A percentile compares a stretch with the other conserved stretches of the same genome.
phyloP scores from a whole-genome alignment of 2,113 vertebrate species.

The Seriola aureovittata region DNA sequence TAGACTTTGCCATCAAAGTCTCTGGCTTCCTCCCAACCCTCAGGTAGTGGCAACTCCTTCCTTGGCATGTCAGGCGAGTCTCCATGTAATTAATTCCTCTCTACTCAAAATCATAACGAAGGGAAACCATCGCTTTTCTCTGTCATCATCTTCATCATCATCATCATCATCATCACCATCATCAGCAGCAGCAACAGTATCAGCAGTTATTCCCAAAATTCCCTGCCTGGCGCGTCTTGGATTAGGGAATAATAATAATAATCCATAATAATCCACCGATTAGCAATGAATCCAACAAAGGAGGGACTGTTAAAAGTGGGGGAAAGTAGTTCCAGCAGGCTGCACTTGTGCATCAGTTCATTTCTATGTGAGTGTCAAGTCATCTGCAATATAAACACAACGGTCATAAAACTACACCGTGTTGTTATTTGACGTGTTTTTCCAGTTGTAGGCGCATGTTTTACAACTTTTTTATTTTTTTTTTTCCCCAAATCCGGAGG shows the following conservation, averaged over 20 bases:
- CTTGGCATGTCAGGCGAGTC: slow-evolving; percentile 92
- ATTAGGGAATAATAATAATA: slow-evolving; percentile 57
- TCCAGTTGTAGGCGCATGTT: not conserved
- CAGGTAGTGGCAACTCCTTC: slow-evolving; percentile 96
- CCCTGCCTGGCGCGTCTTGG: slow-evolving; percentile 23
- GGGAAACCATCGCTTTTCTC: slow-evolving; percentile 69
- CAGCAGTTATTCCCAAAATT: slow-evolving; percentile 39
- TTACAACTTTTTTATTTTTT: slow-evolving; percentile 25
- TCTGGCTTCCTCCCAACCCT: slow-evolving; percentile 96
- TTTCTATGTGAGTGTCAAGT: not conserved
- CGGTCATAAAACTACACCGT: not conserved
- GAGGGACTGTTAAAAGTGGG: not conserved
- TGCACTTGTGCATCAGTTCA: slow-evolving; percentile 39
- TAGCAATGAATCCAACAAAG: slow-evolving; percentile 7
- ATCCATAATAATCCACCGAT: slow-evolving; percentile 73
- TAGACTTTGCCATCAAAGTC: slow-evolving; percentile 98
- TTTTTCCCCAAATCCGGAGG: too few species aligned
- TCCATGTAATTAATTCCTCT: slow-evolving; percentile 87
- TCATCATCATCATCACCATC: slow-evolving; percentile 14
- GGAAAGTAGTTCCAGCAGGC: not conserved
- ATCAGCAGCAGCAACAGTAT: not conserved
- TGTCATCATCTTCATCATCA: slow-evolving; percentile 51
- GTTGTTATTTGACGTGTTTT: not conserved
- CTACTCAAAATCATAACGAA: slow-evolving; percentile 64
- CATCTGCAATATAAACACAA: slow-evolving; percentile 9